Evolutionary conservation across 2,113 vertebrate species (phyloP), one percentile per base, ranked within the genome.

Genomic region (Butastur rufipennis): DNA sequence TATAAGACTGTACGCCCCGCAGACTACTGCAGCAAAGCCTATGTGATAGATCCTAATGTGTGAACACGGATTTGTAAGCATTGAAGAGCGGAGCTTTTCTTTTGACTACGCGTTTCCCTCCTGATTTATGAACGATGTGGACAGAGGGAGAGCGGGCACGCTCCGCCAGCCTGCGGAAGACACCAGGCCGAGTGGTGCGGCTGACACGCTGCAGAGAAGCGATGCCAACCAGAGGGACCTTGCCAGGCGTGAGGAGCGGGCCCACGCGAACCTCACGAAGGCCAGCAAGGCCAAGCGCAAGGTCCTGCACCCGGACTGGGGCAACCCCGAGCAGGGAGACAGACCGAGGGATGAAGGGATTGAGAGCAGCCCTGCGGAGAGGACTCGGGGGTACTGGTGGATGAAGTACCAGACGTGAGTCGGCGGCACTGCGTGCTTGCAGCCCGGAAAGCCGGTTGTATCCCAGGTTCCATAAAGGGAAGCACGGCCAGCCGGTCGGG

Each of bases 201-300:
- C 10, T 1, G 3, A 32, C 34, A 8, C 3, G 11, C 38, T 43
- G 19, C 14, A 61, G n/a, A 38, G 1, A 43, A 65, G 27, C 16
- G 48, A 59, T 48, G 22, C 8, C 40, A 56, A n/a, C 27, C 42
- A 40, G 40, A 20, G n/a, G 13, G 40, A 42, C 23, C 40, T 8
- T 11, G 23, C 42, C 0, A 1, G 2, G 13, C 23, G 55, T 3
- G 45, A 75, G 21, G 40, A 66, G 25, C 3, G 13, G 38, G 11
- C 31, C 9, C 25, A 10, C 9, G 11, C 0, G 0, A 62, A 20
- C 7, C 9, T n/a, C 50, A 45, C 15, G 36, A 50, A 40, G 19
- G 45, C 61, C 45, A 56, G 13, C 32, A 50, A n/a, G 43, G 43
- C 19, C 61, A 50, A 29, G 43, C 4, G 9, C 29, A 34, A 67